Base-by-base conservation (phyloP, 2,113 vertebrate genomes). In the Centropus bengalensis region DNA sequence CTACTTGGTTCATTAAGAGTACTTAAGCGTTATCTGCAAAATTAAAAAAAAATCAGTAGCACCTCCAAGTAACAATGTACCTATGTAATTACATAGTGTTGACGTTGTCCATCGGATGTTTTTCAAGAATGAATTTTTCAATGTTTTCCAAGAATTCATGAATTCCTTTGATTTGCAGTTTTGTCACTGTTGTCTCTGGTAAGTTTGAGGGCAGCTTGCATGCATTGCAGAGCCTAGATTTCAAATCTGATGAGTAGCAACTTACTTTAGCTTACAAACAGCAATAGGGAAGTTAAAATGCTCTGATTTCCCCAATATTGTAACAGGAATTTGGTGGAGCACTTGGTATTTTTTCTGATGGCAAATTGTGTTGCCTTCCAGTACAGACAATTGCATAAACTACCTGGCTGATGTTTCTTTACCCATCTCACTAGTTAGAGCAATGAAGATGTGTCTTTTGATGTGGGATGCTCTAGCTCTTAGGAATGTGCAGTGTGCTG, bases 141-240 rank as follows among this genome's bases (percentile, higher is more conserved):
- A 36, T 36, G 36, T 36, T 36, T 36, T 36, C 36, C 36, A 36
- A 36, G 36, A 36, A 36, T 36, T 36, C 36, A 36, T 36, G 36
- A 36, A 36, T 36, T 36, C 56, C 11, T 92, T 93, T n/a, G 51
- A 55, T 87, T 94, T 89, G 79, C 17, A 30, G 15, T 67, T 93
- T 71, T 86, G 68, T 75, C 49, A 11, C 77, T 74, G 33, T 68
- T 85, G 38, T 76, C 26, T 79, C 49, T 55, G 81, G 59, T 66
- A 30, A 86, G 40, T 23, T 15, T 69, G 66, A 6, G 30, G 82
- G 67, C 51, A 52, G 62, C 23, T 88, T 88, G 67, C 30, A 14
- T 40, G 49, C 5, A 5, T 75, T 64, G 58, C 44, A 36, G 40
- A 82, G 33, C 22, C 63, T 80, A 10, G 33, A 30, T 66, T 93